Percentiles rank a stretch among this genome's conserved stretches.
Evolutionary conservation across 2,797 vertebrate species (phyloP).

Genomic region (Oryzias sinensis): DNA sequence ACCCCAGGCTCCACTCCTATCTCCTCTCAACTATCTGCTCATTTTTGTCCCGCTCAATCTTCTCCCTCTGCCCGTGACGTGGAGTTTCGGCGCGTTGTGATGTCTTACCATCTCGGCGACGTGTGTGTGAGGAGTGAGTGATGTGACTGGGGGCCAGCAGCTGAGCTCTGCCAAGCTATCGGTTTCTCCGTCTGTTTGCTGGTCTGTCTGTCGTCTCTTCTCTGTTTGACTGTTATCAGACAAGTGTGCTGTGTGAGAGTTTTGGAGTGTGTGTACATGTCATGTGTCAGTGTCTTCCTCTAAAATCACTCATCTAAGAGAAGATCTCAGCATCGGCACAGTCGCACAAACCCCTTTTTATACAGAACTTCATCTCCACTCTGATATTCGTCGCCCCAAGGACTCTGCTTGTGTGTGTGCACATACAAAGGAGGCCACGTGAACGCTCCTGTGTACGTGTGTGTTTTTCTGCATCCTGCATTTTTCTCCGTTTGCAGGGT

Average conservation of each 20-base stretch:
- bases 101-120: constrained; percentile 30
- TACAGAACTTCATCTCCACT: constrained; percentile 62
- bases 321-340: constrained; percentile 37
- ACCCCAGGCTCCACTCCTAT: constrained; percentile 31
- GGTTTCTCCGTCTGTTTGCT: constrained; percentile 62
- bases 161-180: constrained; percentile 54
- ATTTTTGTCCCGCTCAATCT: constrained; percentile 25
- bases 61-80: constrained; percentile 31
- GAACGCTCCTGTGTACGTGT: constrained; percentile 14
- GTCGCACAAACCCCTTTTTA: constrained; percentile 23
- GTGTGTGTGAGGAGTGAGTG: constrained; percentile 49
- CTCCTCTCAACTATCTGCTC: constrained; percentile 35
- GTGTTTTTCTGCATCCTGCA: constrained; percentile 24
- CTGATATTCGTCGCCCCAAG: constrained; percentile 60
- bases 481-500: constrained; percentile 55
- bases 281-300: constrained; percentile 64
- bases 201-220: constrained; percentile 60
- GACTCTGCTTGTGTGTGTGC: constrained; percentile 55
- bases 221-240: constrained; percentile 73
- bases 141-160: constrained; percentile 60
- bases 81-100: constrained; percentile 19
- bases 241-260: constrained; percentile 53
- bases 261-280: constrained; percentile 44
- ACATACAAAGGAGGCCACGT: constrained; percentile 41
- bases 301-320: constrained; percentile 63